Base-by-base conservation (phyloP, 2,888 invertebrate genomes). In the Diplazon laetatorius region DNA sequence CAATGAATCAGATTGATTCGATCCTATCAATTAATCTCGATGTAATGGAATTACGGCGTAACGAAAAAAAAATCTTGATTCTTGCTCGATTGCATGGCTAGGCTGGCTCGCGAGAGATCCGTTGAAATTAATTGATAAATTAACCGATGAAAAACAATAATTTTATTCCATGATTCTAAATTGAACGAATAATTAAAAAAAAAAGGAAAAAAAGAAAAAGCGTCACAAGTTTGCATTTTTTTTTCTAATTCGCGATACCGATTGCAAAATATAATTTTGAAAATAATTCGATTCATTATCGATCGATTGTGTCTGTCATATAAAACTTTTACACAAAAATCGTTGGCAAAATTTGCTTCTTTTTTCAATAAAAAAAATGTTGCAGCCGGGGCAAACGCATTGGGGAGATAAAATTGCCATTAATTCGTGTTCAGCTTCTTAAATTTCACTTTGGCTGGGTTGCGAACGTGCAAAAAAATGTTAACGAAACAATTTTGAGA, bases 401-500 rank as follows among this genome's bases (percentile, higher is more conserved):
- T 9, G 37, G 16, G 37, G 9, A 18, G 57, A 9, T 16, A 14
- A 57, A 57, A 10, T 57, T 37, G 57, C 18, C 16, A 18, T 4
- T 37, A 57, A 37, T n/a, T 57, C 35, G 57, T 57, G 18, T 18
- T 16, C 35, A 57, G 35, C 57, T 18, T 35, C 9, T 9, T 37
- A n/a, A 4, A 18, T 0, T n/a, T 12, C 9, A 37, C 57, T 16
- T 14, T 35, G 57, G 10, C 9, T 14, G 0, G 18, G n/a, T 2
- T 37, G 12, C 12, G 8, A 37, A 37, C 9, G 37, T 16, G 2
- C 10, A 37, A 14, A 37, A 22, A 20, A 20, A 65, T 20, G 30
- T 30, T 3, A 39, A 20, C 37, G 12, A 65, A 50, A 14, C 9
- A 30, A 55, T 16, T 30, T 10, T 16, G 55, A 55, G n/a, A 35